A percentile compares a stretch with the other conserved stretches of the same genome.
Conservation (phyloP, 2,113 vertebrate species). For the Apteryx mantelli region DNA sequence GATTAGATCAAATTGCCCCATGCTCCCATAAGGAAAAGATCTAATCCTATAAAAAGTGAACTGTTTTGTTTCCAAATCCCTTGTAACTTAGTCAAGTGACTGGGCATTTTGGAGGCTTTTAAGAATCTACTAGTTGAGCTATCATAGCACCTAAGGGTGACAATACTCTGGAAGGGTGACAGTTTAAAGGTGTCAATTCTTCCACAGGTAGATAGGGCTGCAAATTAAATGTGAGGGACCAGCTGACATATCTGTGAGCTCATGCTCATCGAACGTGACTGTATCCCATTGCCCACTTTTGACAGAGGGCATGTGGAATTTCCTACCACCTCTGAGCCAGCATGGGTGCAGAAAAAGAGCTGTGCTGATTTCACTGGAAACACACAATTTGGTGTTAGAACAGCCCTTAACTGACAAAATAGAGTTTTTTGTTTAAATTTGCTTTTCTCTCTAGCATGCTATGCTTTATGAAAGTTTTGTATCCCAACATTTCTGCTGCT, state of each 20-base stretch:
- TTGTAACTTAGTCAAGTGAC: neutral
- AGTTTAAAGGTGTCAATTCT: neutral
- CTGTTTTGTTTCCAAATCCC: neutral
- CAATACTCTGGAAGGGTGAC: neutral
- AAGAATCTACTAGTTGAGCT: neutral
- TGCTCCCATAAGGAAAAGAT: neutral
- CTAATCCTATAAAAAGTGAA: neutral
- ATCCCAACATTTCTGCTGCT: neutral
- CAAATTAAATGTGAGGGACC: neutral
- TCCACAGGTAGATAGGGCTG: neutral
- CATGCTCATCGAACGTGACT: too few relatives aligned
- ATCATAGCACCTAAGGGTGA: neutral
- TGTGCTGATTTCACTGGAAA: neutral
- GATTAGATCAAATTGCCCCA: neutral
- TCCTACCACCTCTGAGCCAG: neutral
- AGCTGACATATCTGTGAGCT: neutral
- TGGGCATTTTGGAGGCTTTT: neutral
- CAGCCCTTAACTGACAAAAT: neutral
- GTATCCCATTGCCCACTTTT: neutral
- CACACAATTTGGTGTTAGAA: neutral
- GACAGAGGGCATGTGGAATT: neutral
- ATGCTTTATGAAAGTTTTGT: neutral
- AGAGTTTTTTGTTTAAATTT: neutral
- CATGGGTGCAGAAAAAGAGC: neutral
- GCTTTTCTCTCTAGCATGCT: neutral